phyloP scores from a whole-genome alignment of 2,113 vertebrate species.

The Anolis sagrei region DNA sequence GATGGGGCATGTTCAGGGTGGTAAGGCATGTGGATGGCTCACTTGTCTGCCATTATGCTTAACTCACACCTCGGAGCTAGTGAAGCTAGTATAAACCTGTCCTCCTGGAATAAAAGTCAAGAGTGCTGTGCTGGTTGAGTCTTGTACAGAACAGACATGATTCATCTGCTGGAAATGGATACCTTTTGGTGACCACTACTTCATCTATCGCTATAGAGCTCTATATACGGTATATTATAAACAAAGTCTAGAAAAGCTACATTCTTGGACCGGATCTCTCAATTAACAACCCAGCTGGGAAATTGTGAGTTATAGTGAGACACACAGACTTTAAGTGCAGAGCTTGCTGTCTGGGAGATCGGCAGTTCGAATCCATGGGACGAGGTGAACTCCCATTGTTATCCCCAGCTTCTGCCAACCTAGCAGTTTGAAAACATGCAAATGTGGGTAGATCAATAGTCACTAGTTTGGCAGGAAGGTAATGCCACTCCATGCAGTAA shows the following conservation, averaged over 20 bases:
- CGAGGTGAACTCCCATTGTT: no score
- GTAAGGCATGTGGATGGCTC: not conserved
- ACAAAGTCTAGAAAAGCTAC: no score
- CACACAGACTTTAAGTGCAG: no score
- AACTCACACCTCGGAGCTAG: not conserved
- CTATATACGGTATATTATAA: no score
- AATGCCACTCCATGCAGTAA: no score
- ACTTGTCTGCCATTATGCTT: not conserved
- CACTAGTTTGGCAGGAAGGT: no score
- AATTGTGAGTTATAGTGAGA: not conserved
- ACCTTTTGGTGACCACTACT: not conserved
- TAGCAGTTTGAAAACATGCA: no score
- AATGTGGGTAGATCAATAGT: no score
- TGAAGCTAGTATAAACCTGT: constrained; percentile 11
- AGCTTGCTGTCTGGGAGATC: no score
- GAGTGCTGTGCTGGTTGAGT: not conserved
- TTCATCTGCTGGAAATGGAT: not conserved
- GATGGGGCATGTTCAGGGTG: constrained; percentile 7
- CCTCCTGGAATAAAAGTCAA: not conserved
- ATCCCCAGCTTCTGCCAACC: no score
- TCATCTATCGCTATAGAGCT: not conserved
- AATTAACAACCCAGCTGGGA: not conserved
- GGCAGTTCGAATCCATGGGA: no score
- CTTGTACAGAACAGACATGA: not conserved
- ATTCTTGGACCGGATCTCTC: no score